phyloP scores from a whole-genome alignment of 1,140 invertebrate species.

The Dendrolimus kikuchii region DNA sequence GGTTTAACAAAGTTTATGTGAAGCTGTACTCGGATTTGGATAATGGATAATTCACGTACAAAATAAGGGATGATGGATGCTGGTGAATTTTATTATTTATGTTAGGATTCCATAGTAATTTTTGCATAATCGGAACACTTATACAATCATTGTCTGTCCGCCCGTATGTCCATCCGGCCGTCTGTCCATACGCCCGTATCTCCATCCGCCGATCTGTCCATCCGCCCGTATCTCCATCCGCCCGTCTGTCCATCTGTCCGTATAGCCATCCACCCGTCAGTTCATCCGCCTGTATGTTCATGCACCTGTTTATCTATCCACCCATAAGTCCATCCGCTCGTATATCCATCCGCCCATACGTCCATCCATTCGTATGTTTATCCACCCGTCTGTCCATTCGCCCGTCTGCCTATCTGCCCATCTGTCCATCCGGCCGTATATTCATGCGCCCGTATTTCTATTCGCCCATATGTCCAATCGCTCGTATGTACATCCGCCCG shows the following conservation, averaged over 20 bases:
- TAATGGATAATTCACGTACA: no score
- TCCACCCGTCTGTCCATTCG: constrained; percentile 1
- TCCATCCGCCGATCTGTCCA: constrained; percentile 1
- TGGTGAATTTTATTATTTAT: no score
- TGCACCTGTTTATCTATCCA: constrained; percentile 1
- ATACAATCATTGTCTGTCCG: not conserved
- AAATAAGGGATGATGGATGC: no score
- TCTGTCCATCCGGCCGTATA: not conserved
- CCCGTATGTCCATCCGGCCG: not conserved
- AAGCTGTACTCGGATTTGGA: no score
- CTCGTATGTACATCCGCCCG: not conserved
- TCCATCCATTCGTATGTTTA: constrained; percentile 2
- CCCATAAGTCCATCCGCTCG: constrained; percentile 1
- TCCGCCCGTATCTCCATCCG: constrained; percentile 6
- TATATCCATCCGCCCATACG: constrained; percentile 2
- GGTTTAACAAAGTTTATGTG: no score
- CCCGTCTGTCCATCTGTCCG: constrained; percentile 5
- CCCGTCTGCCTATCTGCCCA: not conserved
- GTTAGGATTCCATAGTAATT: no score
- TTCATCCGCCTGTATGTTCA: constrained; percentile 2
- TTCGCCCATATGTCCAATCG: not conserved
- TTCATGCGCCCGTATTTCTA: not conserved
- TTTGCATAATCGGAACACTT: no score
- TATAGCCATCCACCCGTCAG: constrained; percentile 2
- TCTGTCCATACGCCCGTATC: constrained; percentile 2